These are phyloP conservation scores for Gryon sp. DNA, from an alignment of 1,140 invertebrate genomes.

Conservation along the genomic window DNA sequence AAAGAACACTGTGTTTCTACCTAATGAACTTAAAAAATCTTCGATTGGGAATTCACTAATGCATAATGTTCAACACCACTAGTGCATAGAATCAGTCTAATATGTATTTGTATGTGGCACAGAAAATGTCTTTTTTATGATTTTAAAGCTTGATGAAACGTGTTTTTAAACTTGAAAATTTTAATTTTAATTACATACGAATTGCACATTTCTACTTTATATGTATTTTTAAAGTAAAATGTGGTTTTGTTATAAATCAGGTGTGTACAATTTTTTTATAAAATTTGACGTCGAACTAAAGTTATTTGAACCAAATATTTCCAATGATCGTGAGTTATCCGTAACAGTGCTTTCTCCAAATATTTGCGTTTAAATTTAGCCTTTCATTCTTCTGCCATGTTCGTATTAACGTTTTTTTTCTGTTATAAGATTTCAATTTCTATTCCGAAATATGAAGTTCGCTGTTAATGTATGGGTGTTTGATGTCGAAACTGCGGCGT, in stretches of 20 bases:
- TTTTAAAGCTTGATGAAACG: too few species aligned
- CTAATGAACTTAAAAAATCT: not conserved
- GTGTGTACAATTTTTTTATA: not conserved
- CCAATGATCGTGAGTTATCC: slow-evolving; percentile 12
- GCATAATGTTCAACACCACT: too few species aligned
- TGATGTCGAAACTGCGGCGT: slow-evolving; percentile 34
- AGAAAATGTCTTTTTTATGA: too few species aligned
- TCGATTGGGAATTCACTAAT: not conserved
- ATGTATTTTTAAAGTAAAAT: too few species aligned
- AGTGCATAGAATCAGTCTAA: too few species aligned
- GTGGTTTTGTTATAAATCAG: not conserved
- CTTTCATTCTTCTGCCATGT: slow-evolving; percentile 16
- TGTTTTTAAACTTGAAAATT: too few species aligned
- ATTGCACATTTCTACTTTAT: too few species aligned
- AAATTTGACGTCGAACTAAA: not conserved
- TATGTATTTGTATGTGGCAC: too few species aligned
- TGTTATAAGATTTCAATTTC: slow-evolving; percentile 41
- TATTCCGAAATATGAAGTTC: slow-evolving; percentile 33
- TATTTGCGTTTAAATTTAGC: slow-evolving; percentile 23
- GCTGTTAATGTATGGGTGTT: slow-evolving; percentile 32
- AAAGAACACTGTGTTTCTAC: not conserved
- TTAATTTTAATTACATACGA: too few species aligned
- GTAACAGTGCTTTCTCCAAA: slow-evolving; percentile 10
- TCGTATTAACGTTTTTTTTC: slow-evolving; percentile 29
- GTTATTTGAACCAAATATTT: slow-evolving; percentile 20